These are phyloP conservation scores for Fabriciana adippe DNA, from an alignment of 2,888 invertebrate species.

Conservation along the genomic window DNA sequence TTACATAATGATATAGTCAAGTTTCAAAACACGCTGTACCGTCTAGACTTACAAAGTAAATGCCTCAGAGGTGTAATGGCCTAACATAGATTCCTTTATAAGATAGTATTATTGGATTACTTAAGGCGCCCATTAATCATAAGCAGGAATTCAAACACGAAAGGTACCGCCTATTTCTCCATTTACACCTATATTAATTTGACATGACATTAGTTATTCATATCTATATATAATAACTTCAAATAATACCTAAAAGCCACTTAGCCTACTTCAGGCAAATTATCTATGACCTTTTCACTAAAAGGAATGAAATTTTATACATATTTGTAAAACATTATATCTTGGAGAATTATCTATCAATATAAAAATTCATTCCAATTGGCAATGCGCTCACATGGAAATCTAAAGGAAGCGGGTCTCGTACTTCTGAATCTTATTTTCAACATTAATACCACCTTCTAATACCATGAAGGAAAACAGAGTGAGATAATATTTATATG, in stretches of 20 bases:
- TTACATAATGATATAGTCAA: neutral
- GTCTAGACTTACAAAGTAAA: slow-evolving; percentile 25
- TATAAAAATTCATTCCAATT: too few relatives aligned
- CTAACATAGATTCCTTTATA: slow-evolving; percentile 35
- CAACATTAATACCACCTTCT: too few relatives aligned
- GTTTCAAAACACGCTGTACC: neutral
- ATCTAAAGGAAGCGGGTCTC: too few relatives aligned
- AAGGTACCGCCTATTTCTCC: slow-evolving; percentile 32
- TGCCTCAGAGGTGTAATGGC: slow-evolving; percentile 22
- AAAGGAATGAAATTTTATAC: too few relatives aligned
- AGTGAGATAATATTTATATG: too few relatives aligned
- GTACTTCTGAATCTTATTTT: too few relatives aligned
- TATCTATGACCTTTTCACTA: neutral
- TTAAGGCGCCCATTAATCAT: slow-evolving; percentile 37
- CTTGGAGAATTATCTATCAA: too few relatives aligned
- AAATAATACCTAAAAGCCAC: slow-evolving; percentile 2
- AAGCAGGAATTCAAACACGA: slow-evolving; percentile 32
- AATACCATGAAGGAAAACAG: too few relatives aligned
- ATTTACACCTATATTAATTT: slow-evolving; percentile 21
- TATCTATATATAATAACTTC: neutral
- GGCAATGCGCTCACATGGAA: too few relatives aligned
- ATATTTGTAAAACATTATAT: too few relatives aligned
- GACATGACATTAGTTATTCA: slow-evolving; percentile 19
- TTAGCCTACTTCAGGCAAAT: neutral
- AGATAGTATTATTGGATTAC: slow-evolving; percentile 40